Evolutionary conservation across 2,113 vertebrate genomes (phyloP).

Genomic region (Mobula hypostoma): DNA sequence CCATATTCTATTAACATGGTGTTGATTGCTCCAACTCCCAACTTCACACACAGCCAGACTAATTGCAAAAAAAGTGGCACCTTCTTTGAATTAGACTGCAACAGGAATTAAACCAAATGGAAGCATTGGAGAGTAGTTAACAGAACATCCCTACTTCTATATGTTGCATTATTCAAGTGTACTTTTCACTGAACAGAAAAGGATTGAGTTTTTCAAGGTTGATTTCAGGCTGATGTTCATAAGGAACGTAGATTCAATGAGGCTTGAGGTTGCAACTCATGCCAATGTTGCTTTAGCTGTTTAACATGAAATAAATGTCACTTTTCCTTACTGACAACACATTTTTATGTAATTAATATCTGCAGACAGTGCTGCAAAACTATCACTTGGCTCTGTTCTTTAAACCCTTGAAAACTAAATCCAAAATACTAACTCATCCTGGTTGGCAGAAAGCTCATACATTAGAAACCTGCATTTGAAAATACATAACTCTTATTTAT

Average conservation of each 20-base stretch:
- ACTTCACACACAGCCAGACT: neutral
- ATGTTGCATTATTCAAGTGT: conserved; percentile 15
- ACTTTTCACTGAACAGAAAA: neutral
- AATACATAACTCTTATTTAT: conserved; percentile 15
- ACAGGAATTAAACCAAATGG: neutral
- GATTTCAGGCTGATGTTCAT: neutral
- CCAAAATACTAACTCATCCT: neutral
- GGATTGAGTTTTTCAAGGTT: conserved; percentile 29
- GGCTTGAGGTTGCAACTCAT: neutral
- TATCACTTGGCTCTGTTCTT: neutral
- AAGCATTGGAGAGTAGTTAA: neutral
- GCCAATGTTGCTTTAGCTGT: conserved; percentile 33
- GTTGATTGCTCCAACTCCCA: neutral
- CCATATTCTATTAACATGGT: neutral
- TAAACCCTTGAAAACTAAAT: conserved; percentile 21
- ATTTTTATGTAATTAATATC: conserved; percentile 32
- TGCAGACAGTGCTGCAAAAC: conserved; percentile 15
- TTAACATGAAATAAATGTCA: conserved; percentile 34
- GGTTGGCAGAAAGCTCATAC: neutral
- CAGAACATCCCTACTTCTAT: neutral
- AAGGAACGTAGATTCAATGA: neutral
- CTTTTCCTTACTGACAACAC: conserved; percentile 17
- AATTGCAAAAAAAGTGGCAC: neutral
- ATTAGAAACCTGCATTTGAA: neutral
- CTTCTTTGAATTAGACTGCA: neutral